A percentile compares a stretch with the other conserved stretches of the same genome.
These are phyloP conservation scores for Hydrotaea cyrtoneurina DNA, from an alignment of 2,888 invertebrate species.

Conservation along the genomic window DNA sequence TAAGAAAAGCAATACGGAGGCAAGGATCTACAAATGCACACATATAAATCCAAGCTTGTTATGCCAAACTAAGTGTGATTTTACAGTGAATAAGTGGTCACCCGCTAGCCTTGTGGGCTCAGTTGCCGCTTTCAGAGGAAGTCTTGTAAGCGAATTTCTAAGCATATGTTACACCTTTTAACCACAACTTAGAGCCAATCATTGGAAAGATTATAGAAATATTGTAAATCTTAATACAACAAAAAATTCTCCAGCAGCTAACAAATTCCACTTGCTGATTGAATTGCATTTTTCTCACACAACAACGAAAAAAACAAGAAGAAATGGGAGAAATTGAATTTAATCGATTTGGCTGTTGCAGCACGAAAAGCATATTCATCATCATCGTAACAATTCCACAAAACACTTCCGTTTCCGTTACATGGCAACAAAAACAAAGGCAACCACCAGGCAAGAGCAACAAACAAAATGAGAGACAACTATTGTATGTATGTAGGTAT, in stretches of 20 bases:
- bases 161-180: neutral
- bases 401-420: constrained; percentile 25
- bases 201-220: too few species aligned
- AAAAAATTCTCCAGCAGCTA: too few species aligned
- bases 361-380: neutral
- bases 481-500: neutral
- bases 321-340: neutral
- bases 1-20: too few species aligned
- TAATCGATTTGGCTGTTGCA: constrained; percentile 9
- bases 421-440: neutral
- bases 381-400: neutral
- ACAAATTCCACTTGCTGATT: neutral
- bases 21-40: too few species aligned
- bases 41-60: too few species aligned
- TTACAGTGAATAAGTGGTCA: neutral
- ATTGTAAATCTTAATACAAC: neutral
- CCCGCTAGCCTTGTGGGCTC: neutral
- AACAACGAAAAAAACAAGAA: neutral
- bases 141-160: neutral
- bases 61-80: neutral
- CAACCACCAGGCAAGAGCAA: neutral
- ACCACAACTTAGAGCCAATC: too few species aligned
- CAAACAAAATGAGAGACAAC: constrained; percentile 10
- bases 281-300: neutral
- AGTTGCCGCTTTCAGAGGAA: neutral